Conservation (phyloP, 2,797 vertebrate genomes). For the Euthynnus affinis region DNA sequence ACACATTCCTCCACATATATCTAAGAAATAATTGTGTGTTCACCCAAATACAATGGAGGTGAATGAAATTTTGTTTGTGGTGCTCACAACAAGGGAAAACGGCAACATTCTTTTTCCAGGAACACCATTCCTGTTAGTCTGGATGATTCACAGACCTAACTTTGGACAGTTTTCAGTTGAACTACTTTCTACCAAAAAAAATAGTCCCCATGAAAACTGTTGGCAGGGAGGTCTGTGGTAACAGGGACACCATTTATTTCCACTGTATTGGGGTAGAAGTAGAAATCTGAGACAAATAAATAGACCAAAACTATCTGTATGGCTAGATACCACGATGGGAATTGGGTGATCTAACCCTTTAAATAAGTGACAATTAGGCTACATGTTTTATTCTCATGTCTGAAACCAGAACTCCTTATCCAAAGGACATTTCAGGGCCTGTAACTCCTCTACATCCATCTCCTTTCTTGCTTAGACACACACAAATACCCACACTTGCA, state of each 20-base stretch:
- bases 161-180: not conserved
- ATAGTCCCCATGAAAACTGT: not conserved
- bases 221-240: too few species aligned
- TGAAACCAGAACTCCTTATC: not conserved
- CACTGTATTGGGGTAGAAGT: not conserved
- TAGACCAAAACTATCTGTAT: not conserved
- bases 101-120: not conserved
- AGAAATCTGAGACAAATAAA: not conserved
- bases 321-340: too few species aligned
- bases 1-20: too few species aligned
- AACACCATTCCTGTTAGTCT: not conserved
- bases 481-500: not conserved
- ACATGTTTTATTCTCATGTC: not conserved
- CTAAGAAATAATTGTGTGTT: too few species aligned
- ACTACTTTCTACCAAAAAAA: not conserved
- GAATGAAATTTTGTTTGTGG: too few species aligned
- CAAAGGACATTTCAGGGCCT: conserved; percentile 10
- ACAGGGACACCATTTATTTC: not conserved
- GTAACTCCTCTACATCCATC: not conserved
- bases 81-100: too few species aligned
- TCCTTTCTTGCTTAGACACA: conserved; percentile 3
- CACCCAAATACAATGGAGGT: too few species aligned
- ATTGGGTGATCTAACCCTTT: not conserved
- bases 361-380: not conserved
- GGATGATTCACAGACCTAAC: not conserved